Evolutionary conservation across 2,888 invertebrate species (phyloP), one percentile per base, ranked within the genome.

Genomic region (Gymnosoma rotundatum): DNA sequence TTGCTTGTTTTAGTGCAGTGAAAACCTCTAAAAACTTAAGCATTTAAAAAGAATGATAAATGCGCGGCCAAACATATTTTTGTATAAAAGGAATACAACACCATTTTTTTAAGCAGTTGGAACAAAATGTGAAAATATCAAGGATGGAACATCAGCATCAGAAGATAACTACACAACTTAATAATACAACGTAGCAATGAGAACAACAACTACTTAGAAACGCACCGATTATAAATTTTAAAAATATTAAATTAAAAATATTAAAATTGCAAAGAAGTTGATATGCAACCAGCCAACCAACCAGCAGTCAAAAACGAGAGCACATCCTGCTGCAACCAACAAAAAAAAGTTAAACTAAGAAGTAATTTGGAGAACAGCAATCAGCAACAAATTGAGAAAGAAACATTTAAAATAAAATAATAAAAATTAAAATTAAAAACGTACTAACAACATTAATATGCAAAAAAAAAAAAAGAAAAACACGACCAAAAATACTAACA

Each of bases 191-290:
- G 56, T 8, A 84, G 56, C 73, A 84, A 67, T 42, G 42, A 42
- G 14, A 42, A 58, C n/a, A 58, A 66, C 20, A 80, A 64, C 50
- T 7, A 6, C 32, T 32, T 32, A 32, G 25, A 32, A 75, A 80
- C 83, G 45, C 87, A 61, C 52, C 83, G 70, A 42, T 80, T 66
- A 58, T 81, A 70, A 64, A 63, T 70, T 60, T 48, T 82, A 60
- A 36, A 81, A 79, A 64, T 60, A 60, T 36, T 10, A 60, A 58
- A 60, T 36, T 10, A 60, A 58, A 56, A n/a, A 50, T 18, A 50
- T 36, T 20, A 58, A 48, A n/a, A 52, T 48, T 32, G 50, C 42
- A 58, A 38, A 58, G 10, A 78, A 78, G 64, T 72, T 64, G 48
- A 58, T 72, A 64, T 58, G 58, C 75, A 58, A 72, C 72, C 64